Conservation (phyloP, 1,140 invertebrate species). For the Nautilus pompilius region DNA sequence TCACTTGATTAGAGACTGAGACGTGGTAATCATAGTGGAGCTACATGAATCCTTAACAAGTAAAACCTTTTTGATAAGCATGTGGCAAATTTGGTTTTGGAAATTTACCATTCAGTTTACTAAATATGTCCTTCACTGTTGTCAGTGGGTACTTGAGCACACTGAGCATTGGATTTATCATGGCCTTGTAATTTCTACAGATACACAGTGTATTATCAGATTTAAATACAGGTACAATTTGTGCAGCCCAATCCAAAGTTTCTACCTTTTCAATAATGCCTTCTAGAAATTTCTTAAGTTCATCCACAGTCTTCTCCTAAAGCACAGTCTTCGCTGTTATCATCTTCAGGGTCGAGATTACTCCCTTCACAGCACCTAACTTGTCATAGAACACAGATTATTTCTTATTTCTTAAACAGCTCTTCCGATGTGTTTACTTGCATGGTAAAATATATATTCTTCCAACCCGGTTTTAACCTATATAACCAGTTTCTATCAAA, state of each 20-base stretch:
- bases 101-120: slow-evolving; percentile 9
- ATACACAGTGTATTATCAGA: slow-evolving; percentile 45
- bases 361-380: no score
- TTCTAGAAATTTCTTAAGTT: no score
- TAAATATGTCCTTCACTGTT: slow-evolving; percentile 8
- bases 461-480: no score
- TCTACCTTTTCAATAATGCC: slow-evolving; percentile 3
- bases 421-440: no score
- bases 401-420: no score
- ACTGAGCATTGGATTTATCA: slow-evolving; percentile 2
- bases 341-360: no score
- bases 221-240: slow-evolving; percentile 41
- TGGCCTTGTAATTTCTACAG: slow-evolving; percentile 42
- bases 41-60: slow-evolving; percentile 7
- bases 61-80: slow-evolving; percentile 11
- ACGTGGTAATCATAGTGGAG: slow-evolving; percentile 7
- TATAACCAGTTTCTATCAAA: no score
- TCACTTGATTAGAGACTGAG: slow-evolving; percentile 3
- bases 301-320: background rate
- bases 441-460: no score
- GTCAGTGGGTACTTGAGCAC: slow-evolving; percentile 4
- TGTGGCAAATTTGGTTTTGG: slow-evolving; percentile 13
- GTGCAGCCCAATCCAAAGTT: slow-evolving; percentile 4
- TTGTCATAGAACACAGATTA: no score
- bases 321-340: background rate